Conservation (phyloP, 2,888 invertebrate species). For the Campoplex capitator region DNA sequence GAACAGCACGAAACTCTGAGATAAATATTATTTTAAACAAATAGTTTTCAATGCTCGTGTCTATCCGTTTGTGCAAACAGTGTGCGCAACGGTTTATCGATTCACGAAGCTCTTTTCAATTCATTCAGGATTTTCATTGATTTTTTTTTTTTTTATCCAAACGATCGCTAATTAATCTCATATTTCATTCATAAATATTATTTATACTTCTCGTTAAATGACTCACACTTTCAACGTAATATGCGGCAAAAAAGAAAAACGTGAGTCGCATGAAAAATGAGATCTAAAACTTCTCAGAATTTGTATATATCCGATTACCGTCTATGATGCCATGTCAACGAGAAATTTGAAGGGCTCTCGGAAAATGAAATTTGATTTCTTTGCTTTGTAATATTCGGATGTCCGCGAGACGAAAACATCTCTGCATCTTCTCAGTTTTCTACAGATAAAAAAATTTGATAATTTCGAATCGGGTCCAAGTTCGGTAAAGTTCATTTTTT, state of each 20-base stretch:
- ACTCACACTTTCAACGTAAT: background rate
- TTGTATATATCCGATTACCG: background rate
- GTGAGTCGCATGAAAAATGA: background rate
- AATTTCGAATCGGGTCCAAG: too few relatives aligned
- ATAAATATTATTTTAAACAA: conserved; percentile 23
- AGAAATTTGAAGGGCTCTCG: background rate
- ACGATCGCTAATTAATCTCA: background rate
- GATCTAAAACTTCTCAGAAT: background rate
- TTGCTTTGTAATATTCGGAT: background rate
- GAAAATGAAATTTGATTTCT: background rate
- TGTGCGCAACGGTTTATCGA: conserved; percentile 22
- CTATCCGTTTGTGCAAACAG: conserved; percentile 14
- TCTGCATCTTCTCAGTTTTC: background rate
- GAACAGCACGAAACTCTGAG: conserved; percentile 17
- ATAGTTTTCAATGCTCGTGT: background rate
- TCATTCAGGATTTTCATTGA: background rate
- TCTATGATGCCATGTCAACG: background rate
- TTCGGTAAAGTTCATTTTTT: too few relatives aligned
- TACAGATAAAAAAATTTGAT: background rate
- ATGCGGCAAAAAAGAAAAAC: background rate
- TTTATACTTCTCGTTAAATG: background rate
- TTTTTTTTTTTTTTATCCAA: background rate
- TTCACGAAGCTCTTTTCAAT: background rate
- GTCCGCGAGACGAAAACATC: background rate
- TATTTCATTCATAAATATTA: background rate